phyloP scores from a whole-genome alignment of 2,113 vertebrate species.

The Carassius carassius region DNA sequence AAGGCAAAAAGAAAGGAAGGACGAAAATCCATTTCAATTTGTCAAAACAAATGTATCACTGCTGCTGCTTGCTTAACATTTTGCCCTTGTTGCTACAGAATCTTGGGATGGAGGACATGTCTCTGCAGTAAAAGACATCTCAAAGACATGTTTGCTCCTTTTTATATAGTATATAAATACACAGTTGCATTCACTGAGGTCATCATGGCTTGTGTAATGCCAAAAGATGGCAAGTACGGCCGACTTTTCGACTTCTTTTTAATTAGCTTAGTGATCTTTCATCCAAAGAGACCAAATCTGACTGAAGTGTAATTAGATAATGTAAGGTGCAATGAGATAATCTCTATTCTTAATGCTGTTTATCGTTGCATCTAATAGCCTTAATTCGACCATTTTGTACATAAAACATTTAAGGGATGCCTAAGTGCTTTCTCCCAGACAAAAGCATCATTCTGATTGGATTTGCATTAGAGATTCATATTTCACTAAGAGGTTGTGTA shows the following conservation, averaged over 20 bases:
- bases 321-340: conserved; percentile 56
- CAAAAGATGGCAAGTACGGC: conserved; percentile 24
- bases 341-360: conserved; percentile 58
- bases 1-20: conserved; percentile 29
- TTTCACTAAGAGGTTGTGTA: conserved; percentile 44
- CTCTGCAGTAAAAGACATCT: conserved; percentile 15
- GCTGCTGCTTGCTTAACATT: conserved; percentile 58
- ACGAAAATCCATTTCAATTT: conserved; percentile 62
- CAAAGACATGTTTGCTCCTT: conserved; percentile 29
- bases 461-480: conserved; percentile 57
- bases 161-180: conserved; percentile 3
- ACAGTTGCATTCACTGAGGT: conserved; percentile 24
- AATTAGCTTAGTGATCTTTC: conserved; percentile 54
- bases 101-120: conserved; percentile 54
- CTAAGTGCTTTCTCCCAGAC: conserved; percentile 61
- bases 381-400: conserved; percentile 58
- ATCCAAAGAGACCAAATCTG: conserved; percentile 52
- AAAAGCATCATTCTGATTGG: conserved; percentile 59
- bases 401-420: conserved; percentile 58
- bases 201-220: conserved; percentile 25
- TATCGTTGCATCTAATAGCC: conserved; percentile 57
- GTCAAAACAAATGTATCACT: conserved; percentile 69
- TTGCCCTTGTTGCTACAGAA: conserved; percentile 61
- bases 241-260: conserved; percentile 48
- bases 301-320: conserved; percentile 58